Evolutionary conservation across 2,888 invertebrate genomes (phyloP).

Genomic region (Eupelmus urozonus): DNA sequence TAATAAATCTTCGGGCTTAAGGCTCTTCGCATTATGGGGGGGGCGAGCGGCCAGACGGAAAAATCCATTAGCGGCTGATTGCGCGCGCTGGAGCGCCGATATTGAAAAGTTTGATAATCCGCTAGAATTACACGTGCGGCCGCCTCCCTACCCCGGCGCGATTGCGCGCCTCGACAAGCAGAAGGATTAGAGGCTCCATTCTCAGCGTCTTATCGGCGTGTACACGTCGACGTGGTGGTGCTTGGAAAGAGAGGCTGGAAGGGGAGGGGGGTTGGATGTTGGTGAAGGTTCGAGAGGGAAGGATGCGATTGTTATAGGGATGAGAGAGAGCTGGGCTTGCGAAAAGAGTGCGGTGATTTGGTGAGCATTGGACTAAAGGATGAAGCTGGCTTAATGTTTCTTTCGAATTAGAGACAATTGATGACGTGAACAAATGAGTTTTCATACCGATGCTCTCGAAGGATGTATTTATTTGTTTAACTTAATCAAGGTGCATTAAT

Average conservation of each 20-base stretch:
- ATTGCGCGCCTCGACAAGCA: background rate
- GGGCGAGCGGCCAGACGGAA: background rate
- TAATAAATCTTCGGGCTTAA: conserved; percentile 1
- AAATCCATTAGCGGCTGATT: conserved; percentile 40
- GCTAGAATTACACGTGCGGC: conserved; percentile 7
- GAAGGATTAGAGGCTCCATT: background rate
- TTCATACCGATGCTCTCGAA: too few species aligned
- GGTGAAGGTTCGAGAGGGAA: background rate
- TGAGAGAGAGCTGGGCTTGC: background rate
- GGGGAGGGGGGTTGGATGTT: background rate
- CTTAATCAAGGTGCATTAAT: too few species aligned
- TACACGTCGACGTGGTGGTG: background rate
- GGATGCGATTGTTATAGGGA: background rate
- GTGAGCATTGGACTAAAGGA: too few species aligned
- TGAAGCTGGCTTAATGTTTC: too few species aligned
- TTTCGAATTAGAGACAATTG: too few species aligned
- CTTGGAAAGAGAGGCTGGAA: background rate
- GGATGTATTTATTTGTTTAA: too few species aligned
- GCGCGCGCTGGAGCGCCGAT: background rate
- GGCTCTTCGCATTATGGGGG: background rate
- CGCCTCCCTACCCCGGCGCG: background rate
- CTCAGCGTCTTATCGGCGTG: background rate
- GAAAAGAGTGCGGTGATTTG: background rate
- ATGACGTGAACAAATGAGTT: too few species aligned
- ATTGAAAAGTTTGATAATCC: conserved; percentile 37